Evolutionary conservation across 2,797 vertebrate genomes (phyloP).

Genomic region (Oophaga sylvatica): DNA sequence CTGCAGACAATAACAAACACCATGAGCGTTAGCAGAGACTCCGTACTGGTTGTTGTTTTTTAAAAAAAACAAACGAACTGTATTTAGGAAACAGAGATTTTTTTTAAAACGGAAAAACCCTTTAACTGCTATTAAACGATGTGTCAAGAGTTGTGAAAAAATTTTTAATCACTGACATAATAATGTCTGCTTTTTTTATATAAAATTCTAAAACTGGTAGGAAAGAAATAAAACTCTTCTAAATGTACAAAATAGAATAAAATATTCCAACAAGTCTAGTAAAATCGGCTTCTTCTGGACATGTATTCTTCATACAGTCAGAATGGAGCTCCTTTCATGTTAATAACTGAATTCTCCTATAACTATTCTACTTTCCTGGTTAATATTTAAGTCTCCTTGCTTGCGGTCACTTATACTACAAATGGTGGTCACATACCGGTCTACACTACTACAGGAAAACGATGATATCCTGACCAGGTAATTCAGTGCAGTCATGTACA

Average conservation of each 20-base stretch:
- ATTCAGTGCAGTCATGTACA: neutral
- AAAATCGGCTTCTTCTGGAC: neutral
- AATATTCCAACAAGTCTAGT: neutral
- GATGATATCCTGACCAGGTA: neutral
- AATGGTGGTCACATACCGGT: neutral
- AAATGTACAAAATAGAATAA: neutral
- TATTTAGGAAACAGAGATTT: too few relatives aligned
- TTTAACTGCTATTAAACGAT: too few relatives aligned
- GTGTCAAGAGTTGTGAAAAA: too few relatives aligned
- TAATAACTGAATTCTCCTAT: neutral
- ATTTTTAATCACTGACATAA: too few relatives aligned
- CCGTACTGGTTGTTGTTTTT: too few relatives aligned
- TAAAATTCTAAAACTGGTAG: too few relatives aligned
- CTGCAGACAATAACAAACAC: too few relatives aligned
- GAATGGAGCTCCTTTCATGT: neutral
- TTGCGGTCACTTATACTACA: constrained; percentile 12
- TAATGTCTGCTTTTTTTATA: too few relatives aligned
- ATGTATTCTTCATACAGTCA: neutral
- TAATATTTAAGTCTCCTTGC: constrained; percentile 51
- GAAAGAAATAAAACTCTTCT: neutral
- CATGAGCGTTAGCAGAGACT: too few relatives aligned
- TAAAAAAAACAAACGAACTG: too few relatives aligned
- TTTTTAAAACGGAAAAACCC: too few relatives aligned
- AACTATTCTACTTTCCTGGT: constrained; percentile 17
- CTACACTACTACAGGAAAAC: neutral